Evolutionary conservation across 2,113 vertebrate species (phyloP).

Genomic region (Nyctibius bracteatus): DNA sequence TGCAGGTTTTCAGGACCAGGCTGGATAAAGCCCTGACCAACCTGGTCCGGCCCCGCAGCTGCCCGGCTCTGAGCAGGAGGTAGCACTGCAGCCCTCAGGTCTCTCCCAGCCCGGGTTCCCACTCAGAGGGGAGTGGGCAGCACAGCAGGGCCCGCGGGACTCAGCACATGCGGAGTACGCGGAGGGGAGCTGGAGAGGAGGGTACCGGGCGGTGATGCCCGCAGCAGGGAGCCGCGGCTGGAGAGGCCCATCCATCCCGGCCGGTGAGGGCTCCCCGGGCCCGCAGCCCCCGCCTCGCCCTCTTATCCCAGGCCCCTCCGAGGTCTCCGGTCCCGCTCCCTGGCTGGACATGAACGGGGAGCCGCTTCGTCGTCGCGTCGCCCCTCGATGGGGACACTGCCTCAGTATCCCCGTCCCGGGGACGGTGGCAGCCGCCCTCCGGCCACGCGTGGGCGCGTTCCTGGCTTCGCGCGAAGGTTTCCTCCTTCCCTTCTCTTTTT

Average conservation of each 20-base stretch:
- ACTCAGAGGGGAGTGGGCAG: not conserved
- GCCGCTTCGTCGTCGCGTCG: fast-evolving
- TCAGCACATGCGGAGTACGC: not conserved
- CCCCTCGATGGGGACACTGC: not conserved
- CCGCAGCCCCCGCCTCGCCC: not conserved
- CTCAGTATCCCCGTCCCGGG: not conserved
- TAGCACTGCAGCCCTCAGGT: not conserved
- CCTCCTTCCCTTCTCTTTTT: not conserved
- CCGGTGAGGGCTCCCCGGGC: not conserved
- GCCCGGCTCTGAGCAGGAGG: not conserved
- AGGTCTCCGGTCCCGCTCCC: too few relatives aligned
- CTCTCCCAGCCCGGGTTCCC: not conserved
- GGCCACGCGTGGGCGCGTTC: not conserved
- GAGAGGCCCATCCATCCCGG: too few relatives aligned
- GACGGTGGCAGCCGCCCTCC: not conserved
- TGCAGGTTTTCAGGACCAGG: not conserved
- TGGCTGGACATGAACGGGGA: not conserved
- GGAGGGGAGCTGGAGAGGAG: not conserved
- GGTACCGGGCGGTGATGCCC: not conserved
- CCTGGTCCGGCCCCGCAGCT: not conserved
- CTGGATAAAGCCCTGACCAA: not conserved
- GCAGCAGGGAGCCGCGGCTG: not conserved
- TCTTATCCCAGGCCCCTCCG: not conserved
- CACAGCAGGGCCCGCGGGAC: not conserved
- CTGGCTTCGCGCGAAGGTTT: not conserved